Evolutionary conservation across 2,888 invertebrate genomes (phyloP), one percentile per base, ranked within the genome.

Genomic region (Mylabris sibirica): DNA sequence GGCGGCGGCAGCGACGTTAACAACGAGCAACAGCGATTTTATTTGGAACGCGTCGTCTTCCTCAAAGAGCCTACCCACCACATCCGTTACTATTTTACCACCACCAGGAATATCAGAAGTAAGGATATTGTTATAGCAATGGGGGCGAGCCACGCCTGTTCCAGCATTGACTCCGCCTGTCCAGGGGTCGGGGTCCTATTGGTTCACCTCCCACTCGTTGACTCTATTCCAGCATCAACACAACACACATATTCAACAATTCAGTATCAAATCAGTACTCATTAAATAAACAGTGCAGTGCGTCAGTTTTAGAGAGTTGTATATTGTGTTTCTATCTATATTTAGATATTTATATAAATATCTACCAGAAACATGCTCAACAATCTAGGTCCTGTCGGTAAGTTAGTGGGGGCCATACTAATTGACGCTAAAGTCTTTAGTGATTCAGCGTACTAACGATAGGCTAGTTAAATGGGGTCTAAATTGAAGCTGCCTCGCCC

Each of bases 251-350:
- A 84, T 84, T 84, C 84, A 53, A 82, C 84, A 84, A 84, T 84
- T 85, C 84, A 85, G 85, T 85, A 83, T 84, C 83, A 84, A 85
- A 85, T 85, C 85, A 85, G 84, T 85, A 84, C 85, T 85, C 85
- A 85, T 85, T 85, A 85, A 85, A 85, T 85, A 85, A 85, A 85
- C 85, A 85, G 85, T 85, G 85, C 82, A 81, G 84, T 84, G 70
- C 69, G 70, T 66, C 70, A 67, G 68, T 64, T 63, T 64, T 24
- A 68, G 69, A 65, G 59, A 20, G 44, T n/a, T n/a, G n/a, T 65
- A 63, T 66, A 65, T 62, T 63, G 57, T 14, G 57, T 24, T 24
- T 20, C 24, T 30, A 34, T 26, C 5, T 11, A 24, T 38, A 24
- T 26, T 30, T 57, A 24, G 0, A 26, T 26, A 26, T n/a, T 22